Base-by-base conservation (phyloP, 2,888 invertebrate genomes). In the Pristionchus exspectatus region DNA sequence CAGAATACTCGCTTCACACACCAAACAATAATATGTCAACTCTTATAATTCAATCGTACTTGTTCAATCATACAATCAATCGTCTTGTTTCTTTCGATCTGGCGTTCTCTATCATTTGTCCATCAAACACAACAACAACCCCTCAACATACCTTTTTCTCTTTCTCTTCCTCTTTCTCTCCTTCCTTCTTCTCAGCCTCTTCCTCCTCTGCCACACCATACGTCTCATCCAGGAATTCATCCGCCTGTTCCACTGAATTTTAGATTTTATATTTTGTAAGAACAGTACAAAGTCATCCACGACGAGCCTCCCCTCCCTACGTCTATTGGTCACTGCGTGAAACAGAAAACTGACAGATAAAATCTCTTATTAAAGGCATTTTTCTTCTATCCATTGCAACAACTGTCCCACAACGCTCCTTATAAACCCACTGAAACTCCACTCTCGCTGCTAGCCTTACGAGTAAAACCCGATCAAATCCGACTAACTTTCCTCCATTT, bases 211-310 rank as follows among this genome's bases (percentile, higher is more conserved):
- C 87, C n/a, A 69, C 30, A 18, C 38, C 86, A n/a, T 69, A 69
- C 44, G 30, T 54, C 24, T 66, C 87, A 50, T 66, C 87, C n/a
- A 87, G 87, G 30, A 87, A 87, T 24, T 87, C 87, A 27, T 87
- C 87, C 66, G 14, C 44, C 3, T 14, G 24, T 24, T 85, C 84
- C 5, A 33, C 81, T 63, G 63, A 63, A n/a, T 63, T 24, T 16
- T n/a, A 9, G 44, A 63, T 63, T 63, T n/a, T 59, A n/a, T n/a
- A n/a, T 18, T 56, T 56, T 63, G 7, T 4, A 63, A 63, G 59
- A 7, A 18, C 21, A 63, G 2, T 21, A 63, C 7, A 24, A 24
- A 63, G 24, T 21, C 16, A 63, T 63, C 63, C 21, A 63, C 24
- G 3, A 10, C n/a, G n/a, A n/a, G n/a, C n/a, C 63, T 3, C n/a